Evolutionary conservation across 2,888 invertebrate species (phyloP).

Genomic region (Euplagia quadripunctaria): DNA sequence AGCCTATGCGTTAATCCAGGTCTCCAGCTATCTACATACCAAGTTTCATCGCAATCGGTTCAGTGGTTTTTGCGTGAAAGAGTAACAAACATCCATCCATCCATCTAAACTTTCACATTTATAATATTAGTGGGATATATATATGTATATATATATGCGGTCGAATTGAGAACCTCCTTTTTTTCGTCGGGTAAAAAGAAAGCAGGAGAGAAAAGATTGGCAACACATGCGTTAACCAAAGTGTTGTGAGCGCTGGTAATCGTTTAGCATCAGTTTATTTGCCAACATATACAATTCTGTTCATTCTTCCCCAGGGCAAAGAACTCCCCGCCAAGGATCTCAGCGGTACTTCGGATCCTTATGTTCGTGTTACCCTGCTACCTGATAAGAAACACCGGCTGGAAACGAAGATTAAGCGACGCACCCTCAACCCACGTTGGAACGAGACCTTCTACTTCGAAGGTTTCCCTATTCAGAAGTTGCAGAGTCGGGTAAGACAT

Average conservation of each 20-base stretch:
- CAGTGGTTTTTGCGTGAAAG: too few species aligned
- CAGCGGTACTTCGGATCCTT: constrained; percentile 97
- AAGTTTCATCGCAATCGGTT: too few species aligned
- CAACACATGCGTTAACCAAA: neutral
- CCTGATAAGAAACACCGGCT: constrained; percentile 97
- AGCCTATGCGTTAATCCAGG: too few species aligned
- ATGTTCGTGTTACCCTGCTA: constrained; percentile 95
- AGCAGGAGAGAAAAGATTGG: neutral
- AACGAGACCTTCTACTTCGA: constrained; percentile 98
- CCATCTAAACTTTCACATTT: too few species aligned
- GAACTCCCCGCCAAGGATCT: constrained; percentile 97
- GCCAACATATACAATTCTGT: neutral
- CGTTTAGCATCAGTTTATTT: neutral
- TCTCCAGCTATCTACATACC: too few species aligned
- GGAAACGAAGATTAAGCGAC: constrained; percentile 96
- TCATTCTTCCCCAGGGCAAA: constrained; percentile 90
- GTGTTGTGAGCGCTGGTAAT: neutral
- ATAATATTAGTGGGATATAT: too few species aligned
- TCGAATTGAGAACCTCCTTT: too few species aligned
- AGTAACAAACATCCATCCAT: too few species aligned
- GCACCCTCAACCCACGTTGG: constrained; percentile 97
- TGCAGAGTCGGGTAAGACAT: constrained; percentile 92
- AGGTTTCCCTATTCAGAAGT: constrained; percentile 97
- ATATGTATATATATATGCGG: too few species aligned
- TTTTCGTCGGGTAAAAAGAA: too few species aligned